Conservation (phyloP, 2,888 invertebrate genomes). For the Andrena hattorfiana region DNA sequence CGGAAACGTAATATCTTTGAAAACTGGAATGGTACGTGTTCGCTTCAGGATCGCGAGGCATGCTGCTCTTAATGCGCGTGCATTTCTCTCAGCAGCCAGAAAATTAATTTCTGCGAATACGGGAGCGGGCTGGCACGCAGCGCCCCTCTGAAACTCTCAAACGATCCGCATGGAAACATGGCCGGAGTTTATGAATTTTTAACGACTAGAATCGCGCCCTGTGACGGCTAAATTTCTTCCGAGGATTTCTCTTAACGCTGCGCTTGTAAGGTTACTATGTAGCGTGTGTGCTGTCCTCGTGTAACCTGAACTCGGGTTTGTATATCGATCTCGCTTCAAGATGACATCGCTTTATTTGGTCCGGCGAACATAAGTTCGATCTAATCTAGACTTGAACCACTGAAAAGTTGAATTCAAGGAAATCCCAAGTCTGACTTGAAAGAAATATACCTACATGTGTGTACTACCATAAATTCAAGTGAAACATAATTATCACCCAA, state of each 20-base stretch:
- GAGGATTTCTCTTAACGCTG: neutral
- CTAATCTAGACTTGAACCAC: too few relatives aligned
- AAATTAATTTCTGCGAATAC: slow-evolving; percentile 57
- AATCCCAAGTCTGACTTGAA: too few relatives aligned
- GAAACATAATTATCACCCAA: too few relatives aligned
- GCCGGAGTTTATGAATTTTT: slow-evolving; percentile 21
- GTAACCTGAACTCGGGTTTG: too few relatives aligned
- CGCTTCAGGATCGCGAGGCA: slow-evolving; percentile 38
- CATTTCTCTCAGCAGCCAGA: slow-evolving; percentile 45
- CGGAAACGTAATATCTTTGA: slow-evolving; percentile 48
- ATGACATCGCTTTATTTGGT: too few relatives aligned
- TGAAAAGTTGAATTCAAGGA: too few relatives aligned
- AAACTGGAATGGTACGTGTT: slow-evolving; percentile 41
- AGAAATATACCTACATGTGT: too few relatives aligned
- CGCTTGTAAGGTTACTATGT: neutral
- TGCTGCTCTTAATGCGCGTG: slow-evolving; percentile 46
- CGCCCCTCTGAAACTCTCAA: slow-evolving; percentile 11
- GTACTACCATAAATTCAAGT: too few relatives aligned
- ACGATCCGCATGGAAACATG: neutral
- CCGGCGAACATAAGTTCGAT: too few relatives aligned
- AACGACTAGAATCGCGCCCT: neutral
- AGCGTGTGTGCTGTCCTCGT: neutral
- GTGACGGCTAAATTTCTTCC: neutral
- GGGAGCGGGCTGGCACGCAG: slow-evolving; percentile 25
- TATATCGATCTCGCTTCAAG: too few relatives aligned